Conservation (phyloP, 1,140 invertebrate species). For the Diabrotica virgifera region DNA sequence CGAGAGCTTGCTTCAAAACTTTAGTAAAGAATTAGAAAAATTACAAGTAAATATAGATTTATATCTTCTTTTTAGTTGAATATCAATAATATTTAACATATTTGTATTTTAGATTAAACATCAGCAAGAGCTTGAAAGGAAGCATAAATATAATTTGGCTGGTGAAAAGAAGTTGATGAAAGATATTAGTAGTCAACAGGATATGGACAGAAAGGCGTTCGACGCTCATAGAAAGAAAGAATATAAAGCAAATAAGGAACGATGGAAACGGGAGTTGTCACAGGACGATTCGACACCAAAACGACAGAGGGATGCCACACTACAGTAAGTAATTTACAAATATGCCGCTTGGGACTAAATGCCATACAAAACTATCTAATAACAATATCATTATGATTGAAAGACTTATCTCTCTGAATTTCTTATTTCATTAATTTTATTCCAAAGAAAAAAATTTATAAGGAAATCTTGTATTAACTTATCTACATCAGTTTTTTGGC, state of each 20-base stretch:
- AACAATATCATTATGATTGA: no score
- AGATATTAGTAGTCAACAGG: slow-evolving; percentile 85
- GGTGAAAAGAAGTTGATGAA: slow-evolving; percentile 93
- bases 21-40: slow-evolving; percentile 89
- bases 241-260: slow-evolving; percentile 97
- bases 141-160: slow-evolving; percentile 81
- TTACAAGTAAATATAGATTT: slow-evolving; percentile 57
- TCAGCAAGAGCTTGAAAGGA: slow-evolving; percentile 85
- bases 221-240: slow-evolving; percentile 93
- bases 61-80: neutral
- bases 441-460: no score
- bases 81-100: neutral
- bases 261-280: slow-evolving; percentile 90
- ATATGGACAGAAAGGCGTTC: slow-evolving; percentile 83
- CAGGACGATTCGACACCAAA: slow-evolving; percentile 90
- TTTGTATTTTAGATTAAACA: slow-evolving; percentile 64
- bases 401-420: no score
- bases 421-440: no score
- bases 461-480: no score
- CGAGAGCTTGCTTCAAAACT: slow-evolving; percentile 84
- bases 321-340: slow-evolving; percentile 61
- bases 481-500: no score
- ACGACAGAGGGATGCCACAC: slow-evolving; percentile 83
- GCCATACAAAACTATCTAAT: no score
- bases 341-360: no score